Percentiles rank a stretch among this genome's conserved stretches.
These are phyloP conservation scores for Stenurella melanura DNA, from an alignment of 2,888 invertebrate species.

Conservation along the genomic window DNA sequence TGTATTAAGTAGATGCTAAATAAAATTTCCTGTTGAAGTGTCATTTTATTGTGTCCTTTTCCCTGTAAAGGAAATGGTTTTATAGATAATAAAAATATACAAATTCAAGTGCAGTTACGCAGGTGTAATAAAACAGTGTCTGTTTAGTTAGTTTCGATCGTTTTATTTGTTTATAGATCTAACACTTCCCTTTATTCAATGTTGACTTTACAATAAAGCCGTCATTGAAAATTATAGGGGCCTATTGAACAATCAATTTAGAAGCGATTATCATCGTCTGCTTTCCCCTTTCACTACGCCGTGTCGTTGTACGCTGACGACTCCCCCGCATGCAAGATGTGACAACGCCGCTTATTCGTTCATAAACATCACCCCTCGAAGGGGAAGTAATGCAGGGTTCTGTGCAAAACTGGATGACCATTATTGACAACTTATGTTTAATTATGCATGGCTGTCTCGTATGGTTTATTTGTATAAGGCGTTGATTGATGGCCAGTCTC, in stretches of 20 bases:
- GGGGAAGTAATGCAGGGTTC: slow-evolving; percentile 2
- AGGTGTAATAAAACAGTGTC: slow-evolving; percentile 8
- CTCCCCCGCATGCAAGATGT: slow-evolving; percentile 28
- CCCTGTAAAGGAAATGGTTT: not conserved
- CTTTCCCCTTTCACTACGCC: slow-evolving; percentile 27
- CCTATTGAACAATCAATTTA: slow-evolving; percentile 55
- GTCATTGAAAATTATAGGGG: slow-evolving; percentile 25
- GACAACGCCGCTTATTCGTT: slow-evolving; percentile 22
- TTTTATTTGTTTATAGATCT: slow-evolving; percentile 16
- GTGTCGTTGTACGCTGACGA: slow-evolving; percentile 25
- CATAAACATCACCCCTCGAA: slow-evolving; percentile 23
- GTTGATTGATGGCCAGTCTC: not conserved
- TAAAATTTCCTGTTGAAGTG: not conserved
- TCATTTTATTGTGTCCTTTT: not conserved
- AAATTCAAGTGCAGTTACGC: slow-evolving; percentile 3
- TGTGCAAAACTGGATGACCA: slow-evolving; percentile 5
- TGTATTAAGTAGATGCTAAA: too few species aligned
- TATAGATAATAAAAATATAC: not conserved
- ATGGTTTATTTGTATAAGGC: not conserved
- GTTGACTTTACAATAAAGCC: slow-evolving; percentile 19
- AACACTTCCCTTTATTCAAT: slow-evolving; percentile 4
- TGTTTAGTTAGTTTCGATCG: slow-evolving; percentile 10
- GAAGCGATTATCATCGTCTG: slow-evolving; percentile 52
- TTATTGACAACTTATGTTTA: slow-evolving; percentile 23
- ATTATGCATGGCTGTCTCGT: slow-evolving; percentile 15